phyloP scores from a whole-genome alignment of 2,888 invertebrate genomes.

The Platycnemis pennipes region DNA sequence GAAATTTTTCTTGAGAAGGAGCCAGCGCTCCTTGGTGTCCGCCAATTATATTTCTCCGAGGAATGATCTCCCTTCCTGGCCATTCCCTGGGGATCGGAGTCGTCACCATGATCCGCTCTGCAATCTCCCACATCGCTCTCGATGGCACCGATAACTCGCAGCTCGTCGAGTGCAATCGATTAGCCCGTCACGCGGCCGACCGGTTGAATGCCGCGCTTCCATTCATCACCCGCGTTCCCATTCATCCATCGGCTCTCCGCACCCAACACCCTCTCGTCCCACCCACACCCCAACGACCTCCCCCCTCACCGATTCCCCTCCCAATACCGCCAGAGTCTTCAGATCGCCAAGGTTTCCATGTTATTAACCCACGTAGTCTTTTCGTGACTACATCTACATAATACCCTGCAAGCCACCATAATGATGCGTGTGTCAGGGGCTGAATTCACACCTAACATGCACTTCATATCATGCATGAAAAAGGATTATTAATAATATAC shows the following conservation, averaged over 20 bases:
- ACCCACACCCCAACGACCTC: slow-evolving; percentile 15
- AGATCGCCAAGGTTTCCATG: too few species aligned
- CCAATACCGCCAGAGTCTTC: too few species aligned
- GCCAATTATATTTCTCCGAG: too few species aligned
- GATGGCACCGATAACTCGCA: slow-evolving; percentile 37
- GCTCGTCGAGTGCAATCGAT: slow-evolving; percentile 53
- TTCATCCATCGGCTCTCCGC: slow-evolving; percentile 20
- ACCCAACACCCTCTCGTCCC: neutral
- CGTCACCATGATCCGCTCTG: neutral
- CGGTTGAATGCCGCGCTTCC: slow-evolving; percentile 13
- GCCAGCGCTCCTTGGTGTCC: too few species aligned
- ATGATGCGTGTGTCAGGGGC: too few species aligned
- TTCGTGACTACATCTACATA: too few species aligned
- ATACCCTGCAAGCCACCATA: too few species aligned
- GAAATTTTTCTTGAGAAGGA: too few species aligned
- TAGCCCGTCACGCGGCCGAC: neutral
- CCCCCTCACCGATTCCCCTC: neutral
- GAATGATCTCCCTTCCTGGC: neutral
- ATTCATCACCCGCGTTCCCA: slow-evolving; percentile 47
- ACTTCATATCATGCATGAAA: too few species aligned
- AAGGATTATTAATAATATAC: too few species aligned
- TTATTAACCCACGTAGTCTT: too few species aligned
- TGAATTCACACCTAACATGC: too few species aligned
- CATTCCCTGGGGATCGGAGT: neutral
- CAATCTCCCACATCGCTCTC: slow-evolving; percentile 21